Base-by-base conservation (phyloP, 2,888 invertebrate genomes). In the Gari tellinella region DNA sequence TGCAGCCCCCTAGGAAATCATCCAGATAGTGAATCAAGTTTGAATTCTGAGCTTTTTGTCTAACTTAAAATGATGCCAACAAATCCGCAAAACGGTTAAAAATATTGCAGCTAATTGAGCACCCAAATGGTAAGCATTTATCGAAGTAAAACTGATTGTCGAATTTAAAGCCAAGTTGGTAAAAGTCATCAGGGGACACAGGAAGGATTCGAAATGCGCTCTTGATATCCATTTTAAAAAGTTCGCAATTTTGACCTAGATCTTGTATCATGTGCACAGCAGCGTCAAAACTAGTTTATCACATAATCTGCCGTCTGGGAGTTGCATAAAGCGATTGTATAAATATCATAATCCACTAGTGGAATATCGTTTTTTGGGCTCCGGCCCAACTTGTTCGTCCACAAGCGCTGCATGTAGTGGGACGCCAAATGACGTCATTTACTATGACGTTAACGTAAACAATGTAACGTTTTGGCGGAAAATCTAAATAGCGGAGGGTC, bases 271-370 rank as follows among this genome's bases (percentile, higher is more conserved):
- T 63, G 1, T 31, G 1, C 15, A 76, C 45, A 8, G 76, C 76
- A 12, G 60, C 55, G 37, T 76, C 80, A 60, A 76, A 72, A 38
- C 56, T 63, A 23, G 76, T 67, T 17, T 60, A 60, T 17, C n/a
- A n/a, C n/a, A n/a, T n/a, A n/a, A n/a, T n/a, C n/a, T n/a, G n/a
- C n/a, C n/a, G n/a, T n/a, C n/a, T n/a, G n/a, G n/a, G n/a, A n/a
- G n/a, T n/a, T n/a, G n/a, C n/a, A n/a, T n/a, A n/a, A n/a, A n/a
- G n/a, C n/a, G n/a, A n/a, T n/a, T n/a, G n/a, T n/a, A n/a, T n/a
- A n/a, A n/a, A n/a, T n/a, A n/a, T n/a, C n/a, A n/a, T n/a, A n/a
- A n/a, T n/a, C n/a, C n/a, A n/a, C n/a, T n/a, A n/a, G n/a, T n/a
- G n/a, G n/a, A n/a, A n/a, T n/a, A n/a, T n/a, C n/a, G n/a, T n/a